Evolutionary conservation across 2,797 vertebrate species (phyloP), one percentile per base, ranked within the genome.

Genomic region (Notolepis coatsorum): DNA sequence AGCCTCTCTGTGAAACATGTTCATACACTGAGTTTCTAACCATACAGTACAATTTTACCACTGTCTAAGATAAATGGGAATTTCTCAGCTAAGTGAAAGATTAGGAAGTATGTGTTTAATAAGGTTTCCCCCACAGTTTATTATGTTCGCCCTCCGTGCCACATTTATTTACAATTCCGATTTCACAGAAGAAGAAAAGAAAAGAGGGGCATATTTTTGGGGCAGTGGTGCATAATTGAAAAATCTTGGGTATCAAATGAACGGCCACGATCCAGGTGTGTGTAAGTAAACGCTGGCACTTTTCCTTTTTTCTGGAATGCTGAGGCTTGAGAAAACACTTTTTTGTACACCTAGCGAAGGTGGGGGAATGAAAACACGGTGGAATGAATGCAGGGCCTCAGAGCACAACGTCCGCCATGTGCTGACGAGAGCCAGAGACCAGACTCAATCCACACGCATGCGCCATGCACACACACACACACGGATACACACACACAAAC

Each of bases 311-410:
- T 25, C 46, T 68, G 81, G 81, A 88, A 87, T 86, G 82, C 61
- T 21, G 74, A 72, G 75, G 79, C 84, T 90, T 90, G 80, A 86
- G 84, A 89, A 90, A 89, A 89, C 85, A 88, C 56, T 84, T 89
- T 89, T 88, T 82, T 80, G 62, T 71, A 79, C 77, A 79, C 83
- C 76, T 81, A 84, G 81, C 28, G 20, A 88, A 89, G 86, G 85
- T 81, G 82, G 77, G 84, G 87, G 86, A 91, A 92, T 84, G 87
- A 92, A 92, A 92, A 93, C 87, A 92, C 85, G 76, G 43, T 73
- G 75, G 86, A 86, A 92, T 92, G 90, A 92, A 92, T 92, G 86
- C 81, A 84, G 86, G 76, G 86, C 84, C 87, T 91, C 86, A 91
- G 89, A 88, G 69, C 51, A 42, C 57, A 46, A 49, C 65, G 84